Evolutionary conservation across 2,888 invertebrate species (phyloP), one percentile per base, ranked within the genome.

Genomic region (Sarcophaga rosellei): DNA sequence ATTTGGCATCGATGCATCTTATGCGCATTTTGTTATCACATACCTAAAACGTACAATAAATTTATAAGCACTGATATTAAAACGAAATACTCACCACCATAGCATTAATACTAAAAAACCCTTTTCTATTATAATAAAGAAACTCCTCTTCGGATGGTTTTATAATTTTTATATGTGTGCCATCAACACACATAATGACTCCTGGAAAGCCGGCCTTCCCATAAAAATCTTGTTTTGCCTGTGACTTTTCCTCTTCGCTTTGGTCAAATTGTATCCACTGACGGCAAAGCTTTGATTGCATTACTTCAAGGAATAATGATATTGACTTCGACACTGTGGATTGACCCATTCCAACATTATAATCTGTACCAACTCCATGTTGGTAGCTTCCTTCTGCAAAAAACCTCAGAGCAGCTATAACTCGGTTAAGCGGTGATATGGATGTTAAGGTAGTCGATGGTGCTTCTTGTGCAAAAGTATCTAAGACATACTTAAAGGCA

Each of bases 1-100:
- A 23, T 3, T 3, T 23, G 2, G 23, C 23, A 23, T 23, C 23
- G 4, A 23, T 23, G 23, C 3, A 23, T 23, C 23, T 23, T 23
- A 23, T 23, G 23, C 23, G 23, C 23, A 23, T 23, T 23, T 23
- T 23, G 23, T 23, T 23, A 23, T 23, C 23, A 3, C 3, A 23
- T 3, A 23, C 4, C 23, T 23, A 23, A 23, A 23, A 23, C 4
- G 3, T 3, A 3, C 4, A 23, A 23, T 23, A 3, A 23, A 23
- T 23, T 23, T 3, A 23, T 3, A 23, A 23, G 23, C 23, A 23
- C 23, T 23, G 2, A 3, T 23, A 63, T 63, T 63, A 70, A 70
- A 53, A 47, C n/a, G 69, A 70, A 70, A 17, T 70, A 70, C 53
- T 53, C 6, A 70, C 57, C 69, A 70, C 57, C 69, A 57, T 70